Evolutionary conservation across 2,888 invertebrate species (phyloP).

Genomic region (Toxonevra muliebris): DNA sequence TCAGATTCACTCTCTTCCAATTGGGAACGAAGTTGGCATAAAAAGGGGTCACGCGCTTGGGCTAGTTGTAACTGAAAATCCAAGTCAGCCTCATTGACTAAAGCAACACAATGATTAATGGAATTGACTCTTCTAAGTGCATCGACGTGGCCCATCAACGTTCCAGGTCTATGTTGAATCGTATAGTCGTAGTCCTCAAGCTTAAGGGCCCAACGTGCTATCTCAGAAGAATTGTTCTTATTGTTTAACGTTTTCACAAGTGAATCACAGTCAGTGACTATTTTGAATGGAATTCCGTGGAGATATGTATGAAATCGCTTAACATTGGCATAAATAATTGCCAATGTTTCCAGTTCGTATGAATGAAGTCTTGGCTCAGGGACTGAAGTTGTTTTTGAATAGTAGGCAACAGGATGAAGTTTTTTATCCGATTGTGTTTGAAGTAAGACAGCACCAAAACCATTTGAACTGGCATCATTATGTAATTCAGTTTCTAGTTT

Average conservation of each 20-base stretch:
- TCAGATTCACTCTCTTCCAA: slow-evolving; percentile 1
- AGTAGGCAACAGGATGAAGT: slow-evolving; percentile 18
- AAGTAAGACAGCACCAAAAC: slow-evolving; percentile 16
- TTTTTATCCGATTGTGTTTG: too few relatives aligned
- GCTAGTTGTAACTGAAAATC: neutral
- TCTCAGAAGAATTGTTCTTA: neutral
- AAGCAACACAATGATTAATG: neutral
- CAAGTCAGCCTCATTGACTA: neutral
- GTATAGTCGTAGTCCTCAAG: neutral
- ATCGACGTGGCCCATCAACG: slow-evolving; percentile 13
- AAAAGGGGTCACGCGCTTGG: neutral
- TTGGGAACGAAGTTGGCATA: neutral
- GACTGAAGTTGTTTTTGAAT: slow-evolving; percentile 10
- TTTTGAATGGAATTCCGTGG: slow-evolving; percentile 13
- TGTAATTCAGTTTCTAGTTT: slow-evolving; percentile 21
- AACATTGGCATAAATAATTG: slow-evolving; percentile 20
- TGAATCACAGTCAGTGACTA: slow-evolving; percentile 2
- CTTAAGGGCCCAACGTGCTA: neutral
- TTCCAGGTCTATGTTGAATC: neutral
- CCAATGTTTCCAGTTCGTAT: slow-evolving; percentile 21
- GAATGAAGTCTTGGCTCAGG: slow-evolving; percentile 18
- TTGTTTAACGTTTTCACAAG: too few relatives aligned
- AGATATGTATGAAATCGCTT: too few relatives aligned
- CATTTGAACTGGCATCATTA: slow-evolving; percentile 16
- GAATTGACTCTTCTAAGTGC: slow-evolving; percentile 5